Evolutionary conservation across 2,113 vertebrate species (phyloP), one percentile per base, ranked within the genome.

Genomic region (Tursiops truncatus): DNA sequence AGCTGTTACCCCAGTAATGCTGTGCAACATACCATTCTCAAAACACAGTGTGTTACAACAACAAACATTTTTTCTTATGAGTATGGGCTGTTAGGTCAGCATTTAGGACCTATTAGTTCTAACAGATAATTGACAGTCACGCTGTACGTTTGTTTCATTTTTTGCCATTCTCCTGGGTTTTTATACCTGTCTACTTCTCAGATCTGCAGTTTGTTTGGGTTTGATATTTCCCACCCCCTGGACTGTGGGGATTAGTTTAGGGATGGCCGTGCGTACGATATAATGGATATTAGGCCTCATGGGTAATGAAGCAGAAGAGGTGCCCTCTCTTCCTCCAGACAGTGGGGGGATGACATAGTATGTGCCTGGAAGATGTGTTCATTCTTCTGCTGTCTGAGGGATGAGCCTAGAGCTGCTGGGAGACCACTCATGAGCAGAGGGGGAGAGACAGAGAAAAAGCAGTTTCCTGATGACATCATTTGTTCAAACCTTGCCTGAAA

Each of bases 401-500:
- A 2, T n/a, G 41, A 67, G 25, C 23, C 44, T 31, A 65, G 50
- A 63, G 9, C 25, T 95, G 3, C n/a, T 41, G 62, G 50, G 17
- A 63, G n/a, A 50, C 7, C 3, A 14, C 23, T 82, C 2, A 9
- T 14, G n/a, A 81, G 18, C 33, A 26, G 76, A 67, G 20, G 13
- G 7, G 12, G 21, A 73, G 50, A 60, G 44, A 17, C 12, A 62
- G 44, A 41, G 15, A 65, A 28, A 62, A 15, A 38, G 1, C 60
- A 5, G 2, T 47, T 95, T 89, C 15, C 33, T 13, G 7, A 28
- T 47, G 58, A 36, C 28, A 70, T 65, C 15, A 36, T 41, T 82
- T 94, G 62, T 86, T 73, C 36, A 95, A 77, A 89, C 1, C 53
- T 87, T 87, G 26, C 77, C 68, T 58, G 63, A 80, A 92, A 74